These are phyloP conservation scores for Eurytoma californica DNA, from an alignment of 2,888 invertebrate species.

Conservation along the genomic window DNA sequence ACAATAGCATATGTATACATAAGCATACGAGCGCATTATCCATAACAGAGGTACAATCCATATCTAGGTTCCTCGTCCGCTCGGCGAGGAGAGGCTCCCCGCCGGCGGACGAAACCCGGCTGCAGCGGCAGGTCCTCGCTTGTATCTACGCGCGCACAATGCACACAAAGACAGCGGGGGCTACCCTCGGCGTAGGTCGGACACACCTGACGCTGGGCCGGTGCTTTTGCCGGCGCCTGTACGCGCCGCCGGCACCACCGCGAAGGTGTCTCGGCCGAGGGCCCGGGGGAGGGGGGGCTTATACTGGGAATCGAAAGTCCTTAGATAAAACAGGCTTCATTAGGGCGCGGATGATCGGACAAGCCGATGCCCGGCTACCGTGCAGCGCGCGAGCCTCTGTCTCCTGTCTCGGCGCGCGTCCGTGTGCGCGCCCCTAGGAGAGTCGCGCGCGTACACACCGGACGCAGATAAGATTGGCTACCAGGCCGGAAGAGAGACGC, in stretches of 20 bases:
- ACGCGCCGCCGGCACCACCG: conserved; percentile 71
- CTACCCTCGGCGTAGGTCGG: conserved; percentile 22
- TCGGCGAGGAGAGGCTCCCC: too few relatives aligned
- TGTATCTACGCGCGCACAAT: too few relatives aligned
- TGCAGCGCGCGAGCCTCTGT: conserved; percentile 7
- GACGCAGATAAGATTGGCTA: not conserved
- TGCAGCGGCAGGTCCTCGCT: not conserved
- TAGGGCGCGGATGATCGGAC: conserved; percentile 75
- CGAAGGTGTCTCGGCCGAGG: conserved; percentile 70
- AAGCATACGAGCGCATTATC: too few relatives aligned
- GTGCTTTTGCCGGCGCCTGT: conserved; percentile 72
- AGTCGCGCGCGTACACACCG: too few relatives aligned
- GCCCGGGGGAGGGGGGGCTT: conserved; percentile 54
- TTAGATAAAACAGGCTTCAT: conserved; percentile 75
- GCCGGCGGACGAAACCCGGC: not conserved
- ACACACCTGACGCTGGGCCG: conserved; percentile 44
- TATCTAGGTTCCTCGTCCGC: too few relatives aligned
- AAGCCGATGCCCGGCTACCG: conserved; percentile 70
- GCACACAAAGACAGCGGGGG: not conserved
- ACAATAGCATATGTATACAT: too few relatives aligned
- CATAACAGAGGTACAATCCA: too few relatives aligned
- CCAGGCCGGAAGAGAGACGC: not conserved
- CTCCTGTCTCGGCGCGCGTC: not conserved
- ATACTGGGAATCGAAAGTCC: conserved; percentile 75
- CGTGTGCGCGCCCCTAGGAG: not conserved